Base-by-base conservation (phyloP, 2,888 invertebrate genomes). In the Ormyrus rosae region DNA sequence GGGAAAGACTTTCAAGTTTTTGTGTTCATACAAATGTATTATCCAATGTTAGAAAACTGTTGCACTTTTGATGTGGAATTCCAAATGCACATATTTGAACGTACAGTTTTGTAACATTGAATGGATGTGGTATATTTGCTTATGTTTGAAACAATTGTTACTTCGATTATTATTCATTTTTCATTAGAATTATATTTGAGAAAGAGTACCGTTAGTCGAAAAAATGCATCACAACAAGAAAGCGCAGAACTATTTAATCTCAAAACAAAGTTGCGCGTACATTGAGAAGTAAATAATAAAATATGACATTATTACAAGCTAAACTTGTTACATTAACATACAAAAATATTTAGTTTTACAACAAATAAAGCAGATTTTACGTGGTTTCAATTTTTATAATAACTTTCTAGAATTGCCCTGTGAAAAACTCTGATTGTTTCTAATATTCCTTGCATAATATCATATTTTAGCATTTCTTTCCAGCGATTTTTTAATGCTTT, bases 391-490 rank as follows among this genome's bases (percentile, higher is more conserved):
- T 61, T 51, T 51, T 45, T 45, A 46, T 51, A 75, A 60, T n/a
- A 5, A 48, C 8, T 19, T 19, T 19, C 19, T 19, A 19, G 19
- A 19, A 19, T 46, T 56, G 9, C 5, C 19, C 6, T 53, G 19
- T 71, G 6, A 60, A 71, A 19, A 56, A 56, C 2, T 34, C 50
- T 65, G 11, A 10, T 11, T 7, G 46, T 55, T 50, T 19, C 7
- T 19, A 6, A 48, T 58, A 6, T 45, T 61, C 10, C 19, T 7
- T 51, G 53, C 34, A 73, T n/a, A 60, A 71, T 67, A 65, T 46
- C 48, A 48, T 56, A 69, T 81, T 69, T 78, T 53, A 73, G 60
- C 46, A 69, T 63, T 10, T n/a, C 0, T 63, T 63, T 68, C 13
- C 46, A 78, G 55, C 8, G 46, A 19, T 64, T 71, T 70, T 65